Base-by-base conservation (phyloP, 2,113 vertebrate genomes). In the Ardeotis arabs region DNA sequence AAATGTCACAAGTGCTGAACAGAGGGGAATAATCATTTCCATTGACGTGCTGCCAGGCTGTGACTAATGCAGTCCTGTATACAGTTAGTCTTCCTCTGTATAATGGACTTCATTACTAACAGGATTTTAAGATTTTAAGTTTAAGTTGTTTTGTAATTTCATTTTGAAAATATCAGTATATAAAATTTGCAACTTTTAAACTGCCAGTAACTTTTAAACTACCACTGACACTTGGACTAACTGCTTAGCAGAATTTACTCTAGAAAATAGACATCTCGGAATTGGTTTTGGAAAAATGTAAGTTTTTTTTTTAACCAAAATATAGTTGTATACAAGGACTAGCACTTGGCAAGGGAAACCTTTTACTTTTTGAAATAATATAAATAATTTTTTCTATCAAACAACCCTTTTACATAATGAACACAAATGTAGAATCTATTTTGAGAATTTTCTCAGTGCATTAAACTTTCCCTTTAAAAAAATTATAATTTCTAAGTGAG, bases 401-500 rank as follows among this genome's bases (percentile, higher is more conserved):
- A 29, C 14, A 92, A 66, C 41, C 13, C 3, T 63, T 87, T 76
- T 82, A 91, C 94, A 39, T 56, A 95, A 94, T 66, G 25, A 90
- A 60, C 41, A 83, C 39, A 72, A 94, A 84, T 55, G 16, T 31
- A 81, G 74, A 96, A 86, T 59, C 31, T 89, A 47, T 81, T 67
- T 94, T 93, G 74, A 90, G 72, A 94, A 92, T 73, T 97, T 95
- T 84, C 68, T 76, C 35, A 74, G 28, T 53, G 70, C 10, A 35
- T 66, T 84, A 87, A 77, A 97, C 55, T 18, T 96, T 41, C 59
- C 75, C 77, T 97, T 93, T 98, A 89, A 96, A 97, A 90, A 96
- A 95, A 95, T 89, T 24, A 39, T 96, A 94, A 93, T 92, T 88
- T 10, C 22, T 77, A 82, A 70, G 33, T 67, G 81, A 96, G 95